phyloP scores from a whole-genome alignment of 1,140 invertebrate species.

The Sweltsa coloradensis region DNA sequence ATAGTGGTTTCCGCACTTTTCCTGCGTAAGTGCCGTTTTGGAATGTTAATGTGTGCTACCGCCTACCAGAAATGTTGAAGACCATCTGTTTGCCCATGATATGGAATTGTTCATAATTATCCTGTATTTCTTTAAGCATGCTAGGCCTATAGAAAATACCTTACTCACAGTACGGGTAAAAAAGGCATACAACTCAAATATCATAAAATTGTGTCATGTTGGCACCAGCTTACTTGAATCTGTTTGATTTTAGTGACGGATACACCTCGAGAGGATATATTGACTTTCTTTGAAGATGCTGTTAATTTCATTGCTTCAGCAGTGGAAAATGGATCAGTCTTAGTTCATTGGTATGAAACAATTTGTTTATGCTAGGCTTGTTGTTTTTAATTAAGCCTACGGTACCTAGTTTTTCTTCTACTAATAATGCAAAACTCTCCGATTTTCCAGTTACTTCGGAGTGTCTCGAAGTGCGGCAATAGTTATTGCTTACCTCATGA shows the following conservation, averaged over 20 bases:
- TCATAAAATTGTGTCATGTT: slow-evolving; percentile 8
- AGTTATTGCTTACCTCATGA: slow-evolving; percentile 75
- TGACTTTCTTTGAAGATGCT: slow-evolving; percentile 62
- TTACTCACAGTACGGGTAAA: background rate
- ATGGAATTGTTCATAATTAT: background rate
- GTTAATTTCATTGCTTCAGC: slow-evolving; percentile 57
- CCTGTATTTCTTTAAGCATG: background rate
- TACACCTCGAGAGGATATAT: slow-evolving; percentile 65
- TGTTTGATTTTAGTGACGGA: slow-evolving; percentile 62
- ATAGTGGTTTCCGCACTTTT: no score
- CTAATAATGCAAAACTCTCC: background rate
- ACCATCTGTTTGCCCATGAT: background rate
- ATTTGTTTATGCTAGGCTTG: background rate
- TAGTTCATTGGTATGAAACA: slow-evolving; percentile 60
- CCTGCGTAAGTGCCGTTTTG: no score
- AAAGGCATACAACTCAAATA: background rate
- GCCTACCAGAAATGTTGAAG: background rate
- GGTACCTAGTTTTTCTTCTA: background rate
- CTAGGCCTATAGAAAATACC: background rate
- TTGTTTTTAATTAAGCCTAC: background rate
- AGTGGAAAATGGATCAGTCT: slow-evolving; percentile 40
- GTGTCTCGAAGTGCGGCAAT: slow-evolving; percentile 75
- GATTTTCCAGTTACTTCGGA: slow-evolving; percentile 53
- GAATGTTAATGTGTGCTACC: no score
- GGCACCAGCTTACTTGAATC: no score